A percentile compares a stretch with the other conserved stretches of the same genome.
Conservation (phyloP, 2,113 vertebrate genomes). For the Nipponia nippon region DNA sequence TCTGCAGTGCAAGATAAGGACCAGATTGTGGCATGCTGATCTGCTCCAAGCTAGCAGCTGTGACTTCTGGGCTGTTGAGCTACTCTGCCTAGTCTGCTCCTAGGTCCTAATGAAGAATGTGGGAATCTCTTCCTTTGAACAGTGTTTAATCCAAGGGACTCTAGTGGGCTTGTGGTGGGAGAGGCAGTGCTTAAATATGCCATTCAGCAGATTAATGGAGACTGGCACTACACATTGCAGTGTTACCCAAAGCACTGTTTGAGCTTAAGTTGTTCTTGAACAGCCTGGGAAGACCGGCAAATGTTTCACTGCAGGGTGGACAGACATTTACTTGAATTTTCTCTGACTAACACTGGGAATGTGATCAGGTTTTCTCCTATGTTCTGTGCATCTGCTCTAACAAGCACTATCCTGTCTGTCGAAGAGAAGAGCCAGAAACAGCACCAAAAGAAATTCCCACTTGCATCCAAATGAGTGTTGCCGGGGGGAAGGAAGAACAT, state of each 20-base stretch:
- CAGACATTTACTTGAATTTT: neutral
- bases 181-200: neutral
- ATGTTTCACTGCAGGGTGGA: neutral
- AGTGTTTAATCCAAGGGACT: neutral
- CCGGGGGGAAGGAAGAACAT: neutral
- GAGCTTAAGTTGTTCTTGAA: neutral
- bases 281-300: neutral
- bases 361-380: neutral
- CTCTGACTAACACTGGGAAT: neutral
- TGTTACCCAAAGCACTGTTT: neutral
- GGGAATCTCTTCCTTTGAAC: neutral
- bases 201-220: neutral
- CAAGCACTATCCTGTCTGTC: neutral
- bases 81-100: neutral
- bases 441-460: conserved; percentile 21
- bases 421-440: neutral
- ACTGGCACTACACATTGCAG: fast-evolving
- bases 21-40: neutral
- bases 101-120: neutral
- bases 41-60: neutral
- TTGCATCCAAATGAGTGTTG: conserved; percentile 35
- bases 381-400: conserved; percentile 23
- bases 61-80: neutral
- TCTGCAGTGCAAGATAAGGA: neutral
- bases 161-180: neutral